A percentile compares a stretch with the other conserved stretches of the same genome.
Conservation (phyloP, 2,888 invertebrate species). For the Anoplius nigerrimus region DNA sequence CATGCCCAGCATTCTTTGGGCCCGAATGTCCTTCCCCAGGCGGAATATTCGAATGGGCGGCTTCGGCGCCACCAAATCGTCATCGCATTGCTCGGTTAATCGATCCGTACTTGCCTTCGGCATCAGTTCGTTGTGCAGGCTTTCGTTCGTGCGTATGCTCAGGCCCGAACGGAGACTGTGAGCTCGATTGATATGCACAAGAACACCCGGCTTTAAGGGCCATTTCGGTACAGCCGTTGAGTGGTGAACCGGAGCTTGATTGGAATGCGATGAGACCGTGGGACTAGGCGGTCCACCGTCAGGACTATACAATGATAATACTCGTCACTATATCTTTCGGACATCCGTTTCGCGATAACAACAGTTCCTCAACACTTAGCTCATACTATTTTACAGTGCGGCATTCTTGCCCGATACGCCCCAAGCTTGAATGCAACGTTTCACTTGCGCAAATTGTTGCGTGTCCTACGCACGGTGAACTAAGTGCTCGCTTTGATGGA, state of each 20-base stretch:
- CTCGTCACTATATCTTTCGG: not conserved
- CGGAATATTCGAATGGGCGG: constrained; percentile 61
- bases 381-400: too few species aligned
- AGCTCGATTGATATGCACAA: constrained; percentile 91
- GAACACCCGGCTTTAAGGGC: constrained; percentile 92
- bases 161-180: constrained; percentile 79
- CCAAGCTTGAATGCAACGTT: too few species aligned
- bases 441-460: too few species aligned
- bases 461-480: too few species aligned
- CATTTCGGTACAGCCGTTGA: constrained; percentile 82
- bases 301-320: constrained; percentile 68
- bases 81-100: constrained; percentile 41
- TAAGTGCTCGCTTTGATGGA: too few species aligned
- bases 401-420: too few species aligned
- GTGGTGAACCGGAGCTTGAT: constrained; percentile 48
- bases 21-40: constrained; percentile 50
- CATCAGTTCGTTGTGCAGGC: constrained; percentile 49
- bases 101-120: constrained; percentile 36
- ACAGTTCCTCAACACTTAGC: too few species aligned
- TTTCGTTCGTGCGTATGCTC: constrained; percentile 60
- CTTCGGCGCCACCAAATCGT: constrained; percentile 34
- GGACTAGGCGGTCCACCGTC: constrained; percentile 75
- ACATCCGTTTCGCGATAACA: too few species aligned
- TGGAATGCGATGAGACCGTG: constrained; percentile 67
- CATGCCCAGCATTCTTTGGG: constrained; percentile 24